Conservation (phyloP, 2,888 invertebrate genomes). For the Agrochola circellaris region DNA sequence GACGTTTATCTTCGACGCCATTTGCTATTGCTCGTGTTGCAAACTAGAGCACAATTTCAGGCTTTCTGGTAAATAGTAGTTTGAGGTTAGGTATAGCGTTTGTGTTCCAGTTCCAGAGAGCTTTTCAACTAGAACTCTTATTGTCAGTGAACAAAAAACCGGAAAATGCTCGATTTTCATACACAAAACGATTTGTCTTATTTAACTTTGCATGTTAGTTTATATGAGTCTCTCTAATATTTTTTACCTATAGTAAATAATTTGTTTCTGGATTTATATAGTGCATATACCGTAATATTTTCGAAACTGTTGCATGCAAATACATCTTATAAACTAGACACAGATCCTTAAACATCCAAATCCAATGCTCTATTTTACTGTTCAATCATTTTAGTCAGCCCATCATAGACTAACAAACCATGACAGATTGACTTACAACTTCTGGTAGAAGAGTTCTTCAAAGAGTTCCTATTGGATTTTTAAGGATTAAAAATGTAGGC, state of each 20-base stretch:
- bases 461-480: background rate
- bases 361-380: background rate
- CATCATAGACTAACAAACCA: background rate
- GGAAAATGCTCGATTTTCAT: background rate
- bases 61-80: slow-evolving; percentile 22
- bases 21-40: slow-evolving; percentile 48
- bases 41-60: slow-evolving; percentile 20
- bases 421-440: background rate
- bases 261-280: no score
- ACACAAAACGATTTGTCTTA: background rate
- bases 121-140: background rate
- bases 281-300: no score
- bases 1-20: slow-evolving; percentile 61
- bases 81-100: slow-evolving; percentile 12
- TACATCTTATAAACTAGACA: background rate
- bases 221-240: background rate
- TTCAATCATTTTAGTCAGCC: background rate
- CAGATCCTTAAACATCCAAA: slow-evolving; percentile 1
- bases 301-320: background rate
- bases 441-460: no score
- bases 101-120: slow-evolving; percentile 1
- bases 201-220: no score
- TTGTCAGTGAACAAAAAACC: no score
- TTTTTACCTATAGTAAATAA: no score
- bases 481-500: slow-evolving; percentile 24